These are phyloP conservation scores for Hirtodrosophila confusa DNA, from an alignment of 2,888 invertebrate genomes.

Conservation along the genomic window DNA sequence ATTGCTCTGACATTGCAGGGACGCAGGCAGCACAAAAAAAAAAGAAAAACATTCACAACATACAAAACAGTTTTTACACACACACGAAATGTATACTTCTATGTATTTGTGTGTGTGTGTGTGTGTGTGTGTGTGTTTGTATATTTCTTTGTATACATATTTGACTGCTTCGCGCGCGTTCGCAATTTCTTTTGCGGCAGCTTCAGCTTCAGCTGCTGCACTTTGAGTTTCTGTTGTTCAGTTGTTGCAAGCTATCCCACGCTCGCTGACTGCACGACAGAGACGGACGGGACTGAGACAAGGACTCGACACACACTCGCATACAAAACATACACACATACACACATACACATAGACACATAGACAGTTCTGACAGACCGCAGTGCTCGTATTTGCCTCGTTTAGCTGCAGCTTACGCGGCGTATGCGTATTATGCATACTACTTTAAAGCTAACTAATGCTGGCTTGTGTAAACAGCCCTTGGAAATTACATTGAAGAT, in stretches of 20 bases:
- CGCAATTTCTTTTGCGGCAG: constrained; percentile 72
- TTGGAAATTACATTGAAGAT: constrained; percentile 2
- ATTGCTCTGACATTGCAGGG: constrained; percentile 40
- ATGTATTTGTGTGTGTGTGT: constrained; percentile 26
- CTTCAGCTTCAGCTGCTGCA: constrained; percentile 66
- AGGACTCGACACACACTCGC: constrained; percentile 35
- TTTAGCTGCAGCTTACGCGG: constrained; percentile 24
- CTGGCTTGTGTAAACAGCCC: constrained; percentile 2
- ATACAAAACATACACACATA: background rate
- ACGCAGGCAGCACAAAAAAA: constrained; percentile 25
- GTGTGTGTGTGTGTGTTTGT: constrained; percentile 44
- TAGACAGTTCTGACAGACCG: constrained; percentile 18
- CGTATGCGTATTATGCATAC: constrained; percentile 45
- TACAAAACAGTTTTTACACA: constrained; percentile 62
- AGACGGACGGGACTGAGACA: constrained; percentile 67
- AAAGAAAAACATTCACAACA: constrained; percentile 72
- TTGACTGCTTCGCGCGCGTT: constrained; percentile 73
- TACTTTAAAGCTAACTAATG: constrained; percentile 16
- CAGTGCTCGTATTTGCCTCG: constrained; percentile 2
- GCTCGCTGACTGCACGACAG: constrained; percentile 68
- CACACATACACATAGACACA: constrained; percentile 2
- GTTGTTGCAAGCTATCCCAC: constrained; percentile 76
- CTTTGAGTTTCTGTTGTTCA: constrained; percentile 72
- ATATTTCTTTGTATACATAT: constrained; percentile 60
- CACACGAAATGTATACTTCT: constrained; percentile 32